A percentile compares a stretch with the other conserved stretches of the same genome.
These are phyloP conservation scores for Temnopleurus reevesii DNA, from an alignment of 53 echinoderm and acorn worm species.

Conservation along the genomic window DNA sequence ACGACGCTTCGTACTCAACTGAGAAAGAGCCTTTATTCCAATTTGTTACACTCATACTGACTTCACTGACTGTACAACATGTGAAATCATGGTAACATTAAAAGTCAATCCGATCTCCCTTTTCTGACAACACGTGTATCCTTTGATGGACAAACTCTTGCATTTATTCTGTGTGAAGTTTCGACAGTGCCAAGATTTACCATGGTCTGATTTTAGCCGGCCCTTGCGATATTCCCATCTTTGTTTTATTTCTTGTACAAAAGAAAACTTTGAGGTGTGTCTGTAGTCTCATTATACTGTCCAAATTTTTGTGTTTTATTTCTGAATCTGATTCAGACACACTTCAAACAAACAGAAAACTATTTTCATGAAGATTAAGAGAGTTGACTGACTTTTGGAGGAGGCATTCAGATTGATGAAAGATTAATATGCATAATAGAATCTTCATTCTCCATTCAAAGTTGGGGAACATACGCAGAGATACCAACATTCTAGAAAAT, in stretches of 20 bases:
- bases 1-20: constrained; percentile 18
- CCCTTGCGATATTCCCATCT: neutral
- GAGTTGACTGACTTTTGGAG: neutral
- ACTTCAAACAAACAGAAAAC: neutral
- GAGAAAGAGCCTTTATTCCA: neutral
- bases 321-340: constrained; percentile 24
- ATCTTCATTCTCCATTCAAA: neutral
- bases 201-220: constrained; percentile 12
- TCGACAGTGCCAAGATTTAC: neutral
- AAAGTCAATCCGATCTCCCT: neutral
- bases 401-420: neutral
- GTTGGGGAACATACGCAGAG: constrained; percentile 64
- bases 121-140: neutral
- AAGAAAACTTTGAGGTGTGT: constrained; percentile 19
- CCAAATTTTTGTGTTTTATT: constrained; percentile 1
- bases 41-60: neutral
- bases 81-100: neutral
- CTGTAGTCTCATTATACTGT: neutral
- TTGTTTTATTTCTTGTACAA: neutral
- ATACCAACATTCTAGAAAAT: no score
- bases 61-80: neutral
- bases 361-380: constrained; percentile 14
- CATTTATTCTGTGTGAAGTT: neutral
- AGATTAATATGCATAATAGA: neutral
- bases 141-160: neutral